Conservation (phyloP, 2,797 vertebrate genomes). For the Ceryle rudis region DNA sequence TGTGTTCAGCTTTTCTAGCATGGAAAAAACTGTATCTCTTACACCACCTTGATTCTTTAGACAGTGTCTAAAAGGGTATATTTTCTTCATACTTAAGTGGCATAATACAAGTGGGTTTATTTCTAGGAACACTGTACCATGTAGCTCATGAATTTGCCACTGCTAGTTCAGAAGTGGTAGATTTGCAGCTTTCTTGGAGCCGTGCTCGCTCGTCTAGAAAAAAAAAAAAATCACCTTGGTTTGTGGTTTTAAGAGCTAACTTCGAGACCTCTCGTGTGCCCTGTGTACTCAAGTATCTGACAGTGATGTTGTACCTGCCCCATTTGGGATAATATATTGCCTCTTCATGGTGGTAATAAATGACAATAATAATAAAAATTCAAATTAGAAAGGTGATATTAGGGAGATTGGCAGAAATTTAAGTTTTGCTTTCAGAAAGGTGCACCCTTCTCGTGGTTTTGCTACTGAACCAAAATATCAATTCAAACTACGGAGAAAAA, state of each 20-base stretch:
- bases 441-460: background rate
- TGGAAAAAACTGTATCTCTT: background rate
- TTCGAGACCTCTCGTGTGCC: background rate
- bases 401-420: background rate
- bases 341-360: background rate
- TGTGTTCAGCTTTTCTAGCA: background rate
- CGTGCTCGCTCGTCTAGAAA: background rate
- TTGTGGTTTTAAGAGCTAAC: background rate
- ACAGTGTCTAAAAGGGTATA: background rate
- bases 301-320: background rate
- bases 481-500: background rate
- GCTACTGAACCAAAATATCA: background rate
- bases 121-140: background rate
- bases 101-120: background rate
- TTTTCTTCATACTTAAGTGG: background rate
- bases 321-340: background rate
- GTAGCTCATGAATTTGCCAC: background rate
- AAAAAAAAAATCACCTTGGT: background rate
- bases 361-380: background rate
- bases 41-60: background rate
- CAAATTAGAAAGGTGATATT: background rate
- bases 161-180: background rate
- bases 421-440: background rate
- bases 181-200: background rate
- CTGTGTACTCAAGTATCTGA: background rate